These are phyloP conservation scores for Megastigmus dorsalis DNA, from an alignment of 2,888 invertebrate genomes.

Conservation along the genomic window DNA sequence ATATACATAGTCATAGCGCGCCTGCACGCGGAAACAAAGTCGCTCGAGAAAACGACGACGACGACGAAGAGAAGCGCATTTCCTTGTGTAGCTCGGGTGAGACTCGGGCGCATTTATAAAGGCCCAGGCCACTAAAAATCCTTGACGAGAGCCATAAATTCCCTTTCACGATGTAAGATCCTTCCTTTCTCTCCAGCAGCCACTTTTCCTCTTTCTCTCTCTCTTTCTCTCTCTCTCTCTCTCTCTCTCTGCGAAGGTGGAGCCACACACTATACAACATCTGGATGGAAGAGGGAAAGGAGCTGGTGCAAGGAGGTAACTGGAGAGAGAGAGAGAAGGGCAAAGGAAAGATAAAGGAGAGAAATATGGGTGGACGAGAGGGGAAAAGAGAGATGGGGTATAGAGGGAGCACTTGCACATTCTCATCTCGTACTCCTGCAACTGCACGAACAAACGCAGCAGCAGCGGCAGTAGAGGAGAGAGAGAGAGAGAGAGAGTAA, in stretches of 20 bases:
- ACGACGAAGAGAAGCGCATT: background rate
- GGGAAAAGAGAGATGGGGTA: conserved; percentile 24
- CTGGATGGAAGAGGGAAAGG: conserved; percentile 24
- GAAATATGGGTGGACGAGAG: conserved; percentile 27
- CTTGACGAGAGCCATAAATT: conserved; percentile 54
- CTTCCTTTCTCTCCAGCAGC: background rate
- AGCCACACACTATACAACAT: conserved; percentile 9
- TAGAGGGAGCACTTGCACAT: conserved; percentile 38
- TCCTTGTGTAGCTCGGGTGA: background rate
- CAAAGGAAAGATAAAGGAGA: conserved; percentile 35
- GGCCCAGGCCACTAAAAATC: conserved; percentile 45
- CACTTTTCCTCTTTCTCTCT: background rate
- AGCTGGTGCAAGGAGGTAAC: too few species aligned
- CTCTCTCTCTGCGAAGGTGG: background rate
- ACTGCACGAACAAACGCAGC: conserved; percentile 25
- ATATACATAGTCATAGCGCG: conserved; percentile 26
- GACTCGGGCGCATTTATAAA: conserved; percentile 33
- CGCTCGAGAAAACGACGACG: too few species aligned
- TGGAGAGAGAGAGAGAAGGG: too few species aligned
- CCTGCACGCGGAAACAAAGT: conserved; percentile 29
- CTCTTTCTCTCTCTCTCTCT: background rate
- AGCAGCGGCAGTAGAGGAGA: background rate
- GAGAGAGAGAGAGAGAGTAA: background rate
- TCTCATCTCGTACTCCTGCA: conserved; percentile 36
- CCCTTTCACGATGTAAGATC: conserved; percentile 43